These are phyloP conservation scores for Drosophila paulistorum DNA, from an alignment of 1,140 invertebrate genomes.

Conservation along the genomic window DNA sequence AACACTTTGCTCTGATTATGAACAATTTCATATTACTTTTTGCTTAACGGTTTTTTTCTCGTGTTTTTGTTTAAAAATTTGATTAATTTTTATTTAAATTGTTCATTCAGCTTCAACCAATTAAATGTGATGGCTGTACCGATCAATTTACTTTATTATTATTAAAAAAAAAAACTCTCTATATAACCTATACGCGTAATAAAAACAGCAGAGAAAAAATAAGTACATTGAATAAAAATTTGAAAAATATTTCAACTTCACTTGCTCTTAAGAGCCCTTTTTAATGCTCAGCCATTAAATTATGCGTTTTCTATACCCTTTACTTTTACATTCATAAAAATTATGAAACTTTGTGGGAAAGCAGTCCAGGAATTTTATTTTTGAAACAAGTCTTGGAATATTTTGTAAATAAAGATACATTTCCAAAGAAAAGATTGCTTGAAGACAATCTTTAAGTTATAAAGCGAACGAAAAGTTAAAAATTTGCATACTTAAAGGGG, in stretches of 20 bases:
- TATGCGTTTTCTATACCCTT: background rate
- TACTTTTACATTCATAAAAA: too few species aligned
- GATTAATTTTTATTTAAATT: constrained; percentile 63
- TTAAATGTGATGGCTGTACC: constrained; percentile 38
- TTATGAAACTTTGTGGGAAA: too few species aligned
- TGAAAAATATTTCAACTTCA: constrained; percentile 1
- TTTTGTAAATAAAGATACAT: too few species aligned
- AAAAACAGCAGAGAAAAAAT: background rate
- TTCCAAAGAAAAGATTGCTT: too few species aligned
- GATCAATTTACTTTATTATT: constrained; percentile 8
- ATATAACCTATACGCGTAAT: background rate
- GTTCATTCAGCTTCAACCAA: constrained; percentile 50
- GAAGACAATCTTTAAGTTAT: too few species aligned
- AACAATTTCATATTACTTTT: background rate
- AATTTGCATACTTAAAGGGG: too few species aligned
- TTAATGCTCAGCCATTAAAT: background rate
- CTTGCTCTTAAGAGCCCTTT: background rate
- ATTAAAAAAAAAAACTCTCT: background rate
- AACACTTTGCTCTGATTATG: background rate
- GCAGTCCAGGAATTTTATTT: too few species aligned
- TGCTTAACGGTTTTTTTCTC: constrained; percentile 22
- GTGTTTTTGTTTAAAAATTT: constrained; percentile 44
- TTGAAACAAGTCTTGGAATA: too few species aligned
- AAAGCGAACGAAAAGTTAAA: too few species aligned
- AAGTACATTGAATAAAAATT: background rate